A percentile compares a stretch with the other conserved stretches of the same genome.
These are phyloP conservation scores for Mya arenaria DNA, from an alignment of 1,140 invertebrate species.

Conservation along the genomic window DNA sequence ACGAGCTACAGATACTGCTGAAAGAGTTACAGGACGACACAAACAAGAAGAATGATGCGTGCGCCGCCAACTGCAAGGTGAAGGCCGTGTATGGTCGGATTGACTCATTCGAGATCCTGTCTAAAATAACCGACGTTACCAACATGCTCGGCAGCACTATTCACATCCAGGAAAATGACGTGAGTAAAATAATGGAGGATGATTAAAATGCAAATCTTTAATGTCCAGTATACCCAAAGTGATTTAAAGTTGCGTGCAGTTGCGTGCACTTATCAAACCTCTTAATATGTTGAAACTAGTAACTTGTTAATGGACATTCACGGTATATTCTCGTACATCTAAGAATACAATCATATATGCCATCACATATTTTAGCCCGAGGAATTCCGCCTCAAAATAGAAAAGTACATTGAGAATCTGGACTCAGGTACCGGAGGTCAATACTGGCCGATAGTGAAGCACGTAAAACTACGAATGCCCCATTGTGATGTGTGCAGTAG, in stretches of 20 bases:
- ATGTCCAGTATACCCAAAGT: too few relatives aligned
- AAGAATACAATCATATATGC: too few relatives aligned
- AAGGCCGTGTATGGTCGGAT: slow-evolving; percentile 70
- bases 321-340: too few relatives aligned
- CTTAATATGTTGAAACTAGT: too few relatives aligned
- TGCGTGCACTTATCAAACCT: too few relatives aligned
- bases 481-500: slow-evolving; percentile 66
- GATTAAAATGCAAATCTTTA: too few relatives aligned
- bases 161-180: too few relatives aligned
- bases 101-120: slow-evolving; percentile 56
- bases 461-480: slow-evolving; percentile 62
- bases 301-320: too few relatives aligned
- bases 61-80: slow-evolving; percentile 66
- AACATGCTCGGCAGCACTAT: slow-evolving; percentile 59
- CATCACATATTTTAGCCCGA: slow-evolving; percentile 64
- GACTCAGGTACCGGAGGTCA: slow-evolving; percentile 61
- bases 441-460: slow-evolving; percentile 72
- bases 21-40: slow-evolving; percentile 63
- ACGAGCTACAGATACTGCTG: slow-evolving; percentile 60
- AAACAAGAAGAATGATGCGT: slow-evolving; percentile 59
- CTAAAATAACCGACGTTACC: slow-evolving; percentile 53
- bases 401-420: slow-evolving; percentile 66
- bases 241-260: too few relatives aligned
- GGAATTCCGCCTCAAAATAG: slow-evolving; percentile 58
- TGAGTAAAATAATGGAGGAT: too few relatives aligned